Evolutionary conservation across 1,140 invertebrate genomes (phyloP), one percentile per base, ranked within the genome.

Genomic region (Ceratina calcarata): DNA sequence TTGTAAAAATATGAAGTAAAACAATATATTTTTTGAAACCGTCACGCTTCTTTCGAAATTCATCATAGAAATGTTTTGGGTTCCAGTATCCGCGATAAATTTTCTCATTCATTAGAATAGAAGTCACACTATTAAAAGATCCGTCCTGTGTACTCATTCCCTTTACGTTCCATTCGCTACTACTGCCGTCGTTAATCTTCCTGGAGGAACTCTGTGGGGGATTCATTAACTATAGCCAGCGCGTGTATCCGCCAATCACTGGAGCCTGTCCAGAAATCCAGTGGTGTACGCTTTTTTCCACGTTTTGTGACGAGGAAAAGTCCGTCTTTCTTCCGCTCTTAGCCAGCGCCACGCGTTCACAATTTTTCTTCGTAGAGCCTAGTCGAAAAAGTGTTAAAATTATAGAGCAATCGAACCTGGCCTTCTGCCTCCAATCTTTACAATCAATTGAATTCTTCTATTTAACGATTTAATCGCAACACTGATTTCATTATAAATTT

Each of bases 181-280:
- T 81, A 69, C 76, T 64, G 65, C 18, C 69, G 69, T 86, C 84
- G 84, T 86, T 86, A 86, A 86, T 86, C 85, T 86, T 86, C 85
- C 15, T n/a, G 55, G 55, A 45, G 78, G 58, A 78, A 83, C 70
- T 81, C 76, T 72, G 37, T 45, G 60, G 81, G 69, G 78, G 74
- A 86, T 81, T 86, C 84, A 86, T 86, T 86, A 86, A 83, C 81
- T 61, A 80, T 73, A 71, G 71, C 49, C 72, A 73, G 66, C 71
- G 55, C 15, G 37, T 45, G 15, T n/a, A 70, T 81, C 72, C 78
- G 65, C 64, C 82, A 74, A 81, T 83, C 66, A 76, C 77, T 51
- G 69, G 27, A 80, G 73, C 62, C 65, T 61, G 64, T 74, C 73
- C 70, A 66, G 77, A 74, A 84, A 84, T 81, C 49, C 60, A 61